Percentiles rank a stretch among this genome's conserved stretches.
Evolutionary conservation across 2,797 vertebrate species (phyloP).

Genomic region (Enteromius mattozi): DNA sequence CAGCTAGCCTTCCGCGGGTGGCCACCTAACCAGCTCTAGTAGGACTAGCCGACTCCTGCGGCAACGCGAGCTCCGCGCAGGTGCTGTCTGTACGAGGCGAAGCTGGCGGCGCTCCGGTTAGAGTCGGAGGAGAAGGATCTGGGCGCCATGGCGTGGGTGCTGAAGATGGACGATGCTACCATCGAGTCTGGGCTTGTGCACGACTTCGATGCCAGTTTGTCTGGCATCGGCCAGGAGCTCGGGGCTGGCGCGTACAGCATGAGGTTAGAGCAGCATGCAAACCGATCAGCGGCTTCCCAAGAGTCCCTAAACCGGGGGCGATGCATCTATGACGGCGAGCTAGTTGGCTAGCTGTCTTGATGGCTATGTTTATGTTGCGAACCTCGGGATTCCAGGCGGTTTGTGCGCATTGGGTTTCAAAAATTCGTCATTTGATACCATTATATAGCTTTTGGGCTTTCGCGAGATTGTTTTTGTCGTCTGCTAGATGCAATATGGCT

Average conservation of each 20-base stretch:
- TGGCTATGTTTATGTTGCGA: not conserved
- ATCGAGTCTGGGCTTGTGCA: slow-evolving; percentile 97
- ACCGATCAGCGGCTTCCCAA: slow-evolving; percentile 18
- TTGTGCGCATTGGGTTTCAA: not conserved
- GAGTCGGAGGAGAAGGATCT: slow-evolving; percentile 80
- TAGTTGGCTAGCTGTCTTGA: slow-evolving; percentile 32
- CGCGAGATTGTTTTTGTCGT: not conserved
- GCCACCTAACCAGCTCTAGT: slow-evolving; percentile 35
- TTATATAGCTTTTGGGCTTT: not conserved
- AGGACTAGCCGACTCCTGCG: slow-evolving; percentile 27
- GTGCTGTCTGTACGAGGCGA: slow-evolving; percentile 58
- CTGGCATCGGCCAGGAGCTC: slow-evolving; percentile 96
- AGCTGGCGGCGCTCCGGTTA: slow-evolving; percentile 78
- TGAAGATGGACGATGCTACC: slow-evolving; percentile 97
- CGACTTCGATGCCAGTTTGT: slow-evolving; percentile 96
- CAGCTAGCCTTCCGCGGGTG: slow-evolving; percentile 52
- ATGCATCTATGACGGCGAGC: slow-evolving; percentile 14
- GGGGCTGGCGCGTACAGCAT: slow-evolving; percentile 97
- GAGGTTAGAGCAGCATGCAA: slow-evolving; percentile 81
- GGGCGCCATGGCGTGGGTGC: slow-evolving; percentile 93
- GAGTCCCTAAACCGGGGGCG: not conserved
- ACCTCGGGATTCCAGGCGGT: not conserved
- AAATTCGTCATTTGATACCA: not conserved
- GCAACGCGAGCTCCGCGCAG: slow-evolving; percentile 46
- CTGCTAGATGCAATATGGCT: not conserved